Evolutionary conservation across 1,140 invertebrate species (phyloP).

Genomic region (Heliothis virescens): DNA sequence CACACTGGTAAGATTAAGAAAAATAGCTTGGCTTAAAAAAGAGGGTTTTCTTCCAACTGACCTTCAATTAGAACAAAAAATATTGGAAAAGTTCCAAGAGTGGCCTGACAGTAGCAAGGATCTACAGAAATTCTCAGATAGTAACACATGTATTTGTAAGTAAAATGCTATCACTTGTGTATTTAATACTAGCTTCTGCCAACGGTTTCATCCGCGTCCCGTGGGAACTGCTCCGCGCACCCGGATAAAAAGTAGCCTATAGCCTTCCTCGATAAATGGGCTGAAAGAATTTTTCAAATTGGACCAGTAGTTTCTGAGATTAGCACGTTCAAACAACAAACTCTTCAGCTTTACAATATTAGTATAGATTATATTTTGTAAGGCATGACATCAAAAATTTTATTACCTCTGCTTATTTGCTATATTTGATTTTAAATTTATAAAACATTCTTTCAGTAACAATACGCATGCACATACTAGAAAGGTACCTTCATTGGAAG

Average conservation of each 20-base stretch:
- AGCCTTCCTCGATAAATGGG: no score
- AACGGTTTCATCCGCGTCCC: no score
- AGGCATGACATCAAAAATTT: not conserved
- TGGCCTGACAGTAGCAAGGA: constrained; percentile 70
- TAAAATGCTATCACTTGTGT: constrained; percentile 24
- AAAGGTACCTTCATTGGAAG: constrained; percentile 83
- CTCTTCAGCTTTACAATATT: no score
- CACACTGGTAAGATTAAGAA: constrained; percentile 73
- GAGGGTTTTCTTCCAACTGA: constrained; percentile 69
- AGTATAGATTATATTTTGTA: not conserved
- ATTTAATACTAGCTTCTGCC: not conserved
- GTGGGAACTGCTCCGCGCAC: no score
- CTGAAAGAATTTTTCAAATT: no score
- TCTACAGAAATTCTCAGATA: constrained; percentile 63
- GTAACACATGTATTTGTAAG: constrained; percentile 76
- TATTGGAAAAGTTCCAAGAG: constrained; percentile 71
- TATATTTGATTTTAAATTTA: not conserved
- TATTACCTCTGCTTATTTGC: no score
- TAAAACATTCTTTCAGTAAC: constrained; percentile 66
- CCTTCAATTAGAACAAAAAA: constrained; percentile 69
- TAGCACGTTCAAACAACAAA: no score
- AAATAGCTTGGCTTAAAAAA: constrained; percentile 72
- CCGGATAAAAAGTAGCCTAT: no score
- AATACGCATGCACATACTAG: constrained; percentile 82
- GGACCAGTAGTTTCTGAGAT: no score